These are phyloP conservation scores for Chionoecetes opilio DNA, from an alignment of 1,140 invertebrate species.

Conservation along the genomic window DNA sequence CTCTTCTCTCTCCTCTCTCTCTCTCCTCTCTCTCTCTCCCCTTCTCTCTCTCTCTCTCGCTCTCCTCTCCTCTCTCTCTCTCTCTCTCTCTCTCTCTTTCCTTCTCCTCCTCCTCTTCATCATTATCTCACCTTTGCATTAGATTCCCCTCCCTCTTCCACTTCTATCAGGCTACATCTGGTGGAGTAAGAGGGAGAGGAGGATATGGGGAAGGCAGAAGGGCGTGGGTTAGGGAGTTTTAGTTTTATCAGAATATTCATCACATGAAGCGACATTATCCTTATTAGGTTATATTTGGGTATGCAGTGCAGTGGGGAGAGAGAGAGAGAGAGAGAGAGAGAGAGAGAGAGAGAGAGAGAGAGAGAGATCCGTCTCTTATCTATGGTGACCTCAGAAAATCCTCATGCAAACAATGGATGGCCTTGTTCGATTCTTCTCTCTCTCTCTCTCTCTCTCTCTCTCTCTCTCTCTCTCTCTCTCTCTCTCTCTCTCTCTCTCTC, in stretches of 20 bases:
- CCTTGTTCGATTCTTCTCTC: neutral
- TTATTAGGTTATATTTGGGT: constrained; percentile 32
- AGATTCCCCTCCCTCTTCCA: neutral
- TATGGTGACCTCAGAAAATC: neutral
- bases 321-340: neutral
- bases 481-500: constrained; percentile 38
- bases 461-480: constrained; percentile 33
- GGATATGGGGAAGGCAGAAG: neutral
- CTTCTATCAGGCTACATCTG: neutral
- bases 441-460: constrained; percentile 35
- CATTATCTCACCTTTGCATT: neutral
- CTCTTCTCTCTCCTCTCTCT: constrained; percentile 29
- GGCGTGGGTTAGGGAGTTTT: neutral
- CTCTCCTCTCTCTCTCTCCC: constrained; percentile 5
- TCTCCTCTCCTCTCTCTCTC: neutral
- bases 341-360: constrained; percentile 44
- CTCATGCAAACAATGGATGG: neutral
- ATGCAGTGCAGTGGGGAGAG: neutral
- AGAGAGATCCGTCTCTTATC: neutral
- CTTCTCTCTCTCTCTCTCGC: neutral
- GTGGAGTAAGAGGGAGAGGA: neutral
- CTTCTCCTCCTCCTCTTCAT: neutral
- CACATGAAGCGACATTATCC: neutral
- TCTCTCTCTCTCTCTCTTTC: neutral
- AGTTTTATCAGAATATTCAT: neutral